Conservation (phyloP, 2,113 vertebrate genomes). For the Agelaius phoeniceus region DNA sequence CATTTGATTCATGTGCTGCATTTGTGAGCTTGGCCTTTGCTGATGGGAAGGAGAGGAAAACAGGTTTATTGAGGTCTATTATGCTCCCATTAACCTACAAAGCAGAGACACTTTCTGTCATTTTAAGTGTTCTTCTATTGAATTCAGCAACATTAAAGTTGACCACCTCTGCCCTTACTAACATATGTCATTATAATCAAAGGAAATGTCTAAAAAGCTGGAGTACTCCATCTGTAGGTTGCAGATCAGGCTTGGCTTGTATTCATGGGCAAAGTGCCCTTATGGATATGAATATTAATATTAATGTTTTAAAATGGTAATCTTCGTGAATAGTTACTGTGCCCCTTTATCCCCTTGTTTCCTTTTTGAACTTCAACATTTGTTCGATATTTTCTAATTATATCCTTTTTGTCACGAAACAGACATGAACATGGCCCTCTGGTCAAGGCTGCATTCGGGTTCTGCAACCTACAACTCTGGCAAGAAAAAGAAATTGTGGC, state of each 20-base stretch:
- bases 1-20: not conserved
- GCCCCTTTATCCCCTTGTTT: not conserved
- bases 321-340: not conserved
- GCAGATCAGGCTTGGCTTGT: not conserved
- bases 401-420: constrained; percentile 14
- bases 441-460: not conserved
- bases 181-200: constrained; percentile 35
- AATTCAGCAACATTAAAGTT: constrained; percentile 12
- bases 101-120: constrained; percentile 39
- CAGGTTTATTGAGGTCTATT: constrained; percentile 25
- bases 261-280: not conserved
- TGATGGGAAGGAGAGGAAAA: constrained; percentile 14
- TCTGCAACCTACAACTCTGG: not conserved
- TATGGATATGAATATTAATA: constrained; percentile 63
- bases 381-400: constrained; percentile 47
- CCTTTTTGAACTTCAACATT: constrained; percentile 14
- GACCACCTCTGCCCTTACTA: constrained; percentile 23
- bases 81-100: constrained; percentile 48
- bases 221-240: not conserved
- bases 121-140: constrained; percentile 32
- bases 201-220: constrained; percentile 38
- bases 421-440: not conserved
- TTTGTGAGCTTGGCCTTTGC: constrained; percentile 37
- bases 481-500: not conserved
- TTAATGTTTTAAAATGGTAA: constrained; percentile 37